A percentile compares a stretch with the other conserved stretches of the same genome.
Conservation (phyloP, 2,888 invertebrate species). For the Ernsta delagoae region DNA sequence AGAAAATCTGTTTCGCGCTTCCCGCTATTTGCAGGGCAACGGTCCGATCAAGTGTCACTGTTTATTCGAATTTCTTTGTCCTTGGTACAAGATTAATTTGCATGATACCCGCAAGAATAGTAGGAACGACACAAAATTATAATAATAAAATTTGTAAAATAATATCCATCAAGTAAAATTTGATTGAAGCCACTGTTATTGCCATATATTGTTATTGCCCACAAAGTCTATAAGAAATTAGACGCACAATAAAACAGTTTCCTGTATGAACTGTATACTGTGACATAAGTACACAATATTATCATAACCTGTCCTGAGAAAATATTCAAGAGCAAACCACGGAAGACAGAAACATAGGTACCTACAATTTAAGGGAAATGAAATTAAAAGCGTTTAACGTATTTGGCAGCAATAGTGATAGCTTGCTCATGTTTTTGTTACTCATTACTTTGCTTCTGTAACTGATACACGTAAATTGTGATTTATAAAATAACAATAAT, state of each 20-base stretch:
- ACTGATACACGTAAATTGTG: too few relatives aligned
- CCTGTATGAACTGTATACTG: constrained; percentile 26
- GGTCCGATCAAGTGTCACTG: constrained; percentile 38
- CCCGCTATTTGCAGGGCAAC: too few relatives aligned
- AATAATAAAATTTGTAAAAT: neutral
- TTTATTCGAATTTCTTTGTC: constrained; percentile 37
- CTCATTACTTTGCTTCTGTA: too few relatives aligned
- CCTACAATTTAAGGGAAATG: neutral
- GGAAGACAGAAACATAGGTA: neutral
- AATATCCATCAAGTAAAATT: too few relatives aligned
- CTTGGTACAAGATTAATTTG: neutral
- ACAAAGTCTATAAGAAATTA: constrained; percentile 10
- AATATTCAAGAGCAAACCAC: constrained; percentile 47
- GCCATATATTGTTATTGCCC: neutral
- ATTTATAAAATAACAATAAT: too few relatives aligned
- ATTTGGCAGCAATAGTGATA: neutral
- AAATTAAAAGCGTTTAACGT: neutral
- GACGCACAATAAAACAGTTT: constrained; percentile 23
- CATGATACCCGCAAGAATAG: neutral
- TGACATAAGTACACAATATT: constrained; percentile 34
- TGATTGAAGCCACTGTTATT: too few relatives aligned
- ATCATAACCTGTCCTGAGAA: constrained; percentile 43
- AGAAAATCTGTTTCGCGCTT: too few relatives aligned
- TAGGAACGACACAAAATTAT: neutral
- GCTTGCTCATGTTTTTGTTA: too few relatives aligned